Conservation (phyloP, 2,888 invertebrate species). For the Lepas anatifera region DNA sequence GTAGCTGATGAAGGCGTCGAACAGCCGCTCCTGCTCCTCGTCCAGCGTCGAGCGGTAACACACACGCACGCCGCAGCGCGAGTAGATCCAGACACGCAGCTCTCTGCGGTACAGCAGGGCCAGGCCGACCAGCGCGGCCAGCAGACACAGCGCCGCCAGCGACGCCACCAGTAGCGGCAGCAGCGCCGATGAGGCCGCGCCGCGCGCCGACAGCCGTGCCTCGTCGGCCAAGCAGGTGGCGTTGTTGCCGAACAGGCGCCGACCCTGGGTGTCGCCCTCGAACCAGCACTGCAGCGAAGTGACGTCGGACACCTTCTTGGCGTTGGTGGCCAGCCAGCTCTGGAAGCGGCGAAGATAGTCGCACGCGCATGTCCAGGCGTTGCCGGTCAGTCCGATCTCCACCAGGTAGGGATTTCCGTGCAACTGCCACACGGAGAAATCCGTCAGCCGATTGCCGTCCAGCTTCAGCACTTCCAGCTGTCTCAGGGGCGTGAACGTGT, state of each 20-base stretch:
- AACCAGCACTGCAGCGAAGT: slow-evolving; percentile 45
- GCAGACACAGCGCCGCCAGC: slow-evolving; percentile 51
- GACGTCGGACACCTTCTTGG: slow-evolving; percentile 50
- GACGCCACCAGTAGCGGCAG: slow-evolving; percentile 58
- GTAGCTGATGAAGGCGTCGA: slow-evolving; percentile 84
- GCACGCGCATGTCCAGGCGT: slow-evolving; percentile 83
- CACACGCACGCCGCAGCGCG: slow-evolving; percentile 63
- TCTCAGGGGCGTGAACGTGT: slow-evolving; percentile 53
- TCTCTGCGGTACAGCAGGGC: slow-evolving; percentile 65
- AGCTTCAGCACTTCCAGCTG: slow-evolving; percentile 52
- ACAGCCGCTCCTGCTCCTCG: slow-evolving; percentile 59
- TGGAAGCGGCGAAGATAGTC: slow-evolving; percentile 74
- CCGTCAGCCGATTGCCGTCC: slow-evolving; percentile 56
- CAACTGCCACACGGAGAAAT: slow-evolving; percentile 58
- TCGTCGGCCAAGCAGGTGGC: slow-evolving; percentile 34
- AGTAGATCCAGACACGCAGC: slow-evolving; percentile 68
- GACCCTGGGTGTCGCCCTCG: slow-evolving; percentile 23
- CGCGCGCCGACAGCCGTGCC: slow-evolving; percentile 27
- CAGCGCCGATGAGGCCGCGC: slow-evolving; percentile 51
- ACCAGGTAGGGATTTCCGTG: slow-evolving; percentile 43
- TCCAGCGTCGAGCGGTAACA: slow-evolving; percentile 61
- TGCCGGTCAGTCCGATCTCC: slow-evolving; percentile 53
- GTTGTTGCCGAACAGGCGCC: slow-evolving; percentile 41
- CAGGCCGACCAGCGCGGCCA: slow-evolving; percentile 51
- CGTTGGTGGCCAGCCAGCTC: slow-evolving; percentile 58